phyloP scores from a whole-genome alignment of 2,888 invertebrate genomes.

The Pachymerium ferrugineum region DNA sequence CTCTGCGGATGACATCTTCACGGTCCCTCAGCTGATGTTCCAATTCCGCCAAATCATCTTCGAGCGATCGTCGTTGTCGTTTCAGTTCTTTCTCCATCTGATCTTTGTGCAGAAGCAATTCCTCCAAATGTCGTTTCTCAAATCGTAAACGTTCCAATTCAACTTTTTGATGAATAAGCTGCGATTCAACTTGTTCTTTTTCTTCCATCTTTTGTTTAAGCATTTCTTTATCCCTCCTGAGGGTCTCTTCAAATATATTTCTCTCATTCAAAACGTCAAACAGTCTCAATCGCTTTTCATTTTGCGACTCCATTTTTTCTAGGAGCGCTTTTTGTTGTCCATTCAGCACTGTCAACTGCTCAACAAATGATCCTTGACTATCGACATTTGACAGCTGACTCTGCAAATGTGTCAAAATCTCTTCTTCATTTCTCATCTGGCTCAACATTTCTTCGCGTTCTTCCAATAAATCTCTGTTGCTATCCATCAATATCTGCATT shows the following conservation, averaged over 20 bases:
- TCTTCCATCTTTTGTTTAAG: constrained; percentile 1
- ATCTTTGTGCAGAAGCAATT: constrained; percentile 18
- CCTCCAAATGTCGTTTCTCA: constrained; percentile 14
- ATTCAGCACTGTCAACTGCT: neutral
- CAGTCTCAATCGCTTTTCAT: neutral
- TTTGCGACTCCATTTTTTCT: neutral
- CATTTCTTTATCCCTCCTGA: constrained; percentile 16
- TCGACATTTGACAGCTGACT: too few relatives aligned
- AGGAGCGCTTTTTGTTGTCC: neutral
- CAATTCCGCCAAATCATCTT: constrained; percentile 9
- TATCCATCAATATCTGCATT: neutral
- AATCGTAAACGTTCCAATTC: constrained; percentile 3
- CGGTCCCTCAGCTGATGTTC: constrained; percentile 25
- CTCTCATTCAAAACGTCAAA: neutral
- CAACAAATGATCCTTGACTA: neutral
- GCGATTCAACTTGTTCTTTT: neutral
- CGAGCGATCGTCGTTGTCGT: neutral
- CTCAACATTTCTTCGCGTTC: neutral
- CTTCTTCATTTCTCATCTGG: neutral
- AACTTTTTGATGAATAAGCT: constrained; percentile 2
- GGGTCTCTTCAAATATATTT: constrained; percentile 8
- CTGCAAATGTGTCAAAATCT: neutral
- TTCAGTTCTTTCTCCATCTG: constrained; percentile 7
- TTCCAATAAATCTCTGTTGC: neutral
- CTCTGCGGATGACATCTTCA: neutral